Percentiles rank a stretch among this genome's conserved stretches.
phyloP scores from a whole-genome alignment of 53 echinoderm and acorn worm species.

The Henricia sp. region DNA sequence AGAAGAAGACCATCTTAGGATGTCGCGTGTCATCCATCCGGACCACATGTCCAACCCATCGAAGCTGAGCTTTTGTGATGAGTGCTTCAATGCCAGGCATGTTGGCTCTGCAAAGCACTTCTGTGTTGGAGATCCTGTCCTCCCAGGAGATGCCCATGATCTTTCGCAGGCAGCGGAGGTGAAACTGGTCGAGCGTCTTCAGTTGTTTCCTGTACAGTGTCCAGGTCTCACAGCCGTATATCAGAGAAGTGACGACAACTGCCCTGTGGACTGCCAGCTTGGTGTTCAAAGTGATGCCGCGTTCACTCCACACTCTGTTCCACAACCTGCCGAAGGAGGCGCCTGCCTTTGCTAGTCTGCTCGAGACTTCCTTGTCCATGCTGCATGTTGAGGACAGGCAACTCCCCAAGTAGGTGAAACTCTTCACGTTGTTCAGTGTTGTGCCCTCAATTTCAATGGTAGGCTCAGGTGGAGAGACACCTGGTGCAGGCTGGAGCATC shows the following conservation, averaged over 20 bases:
- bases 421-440: background rate
- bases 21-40: constrained; percentile 2
- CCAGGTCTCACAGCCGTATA: constrained; percentile 9
- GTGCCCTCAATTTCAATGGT: background rate
- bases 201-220: background rate
- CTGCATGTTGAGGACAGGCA: constrained; percentile 31
- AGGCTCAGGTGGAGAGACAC: background rate
- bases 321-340: too few relatives aligned
- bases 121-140: background rate
- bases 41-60: constrained; percentile 28
- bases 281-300: background rate
- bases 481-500: constrained; percentile 15
- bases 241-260: background rate
- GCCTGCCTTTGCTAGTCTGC: background rate
- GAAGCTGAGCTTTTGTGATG: constrained; percentile 1
- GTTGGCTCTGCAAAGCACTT: constrained; percentile 1
- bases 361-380: constrained; percentile 24
- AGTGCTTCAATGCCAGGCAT: background rate
- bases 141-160: background rate
- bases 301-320: background rate
- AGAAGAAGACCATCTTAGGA: background rate
- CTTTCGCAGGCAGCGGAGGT: constrained; percentile 14
- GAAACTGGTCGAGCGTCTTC: constrained; percentile 3
- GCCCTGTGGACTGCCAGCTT: constrained; percentile 21
- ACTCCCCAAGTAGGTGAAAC: constrained; percentile 60